Conservation (phyloP, 2,113 vertebrate genomes). For the Holacanthus passer region DNA sequence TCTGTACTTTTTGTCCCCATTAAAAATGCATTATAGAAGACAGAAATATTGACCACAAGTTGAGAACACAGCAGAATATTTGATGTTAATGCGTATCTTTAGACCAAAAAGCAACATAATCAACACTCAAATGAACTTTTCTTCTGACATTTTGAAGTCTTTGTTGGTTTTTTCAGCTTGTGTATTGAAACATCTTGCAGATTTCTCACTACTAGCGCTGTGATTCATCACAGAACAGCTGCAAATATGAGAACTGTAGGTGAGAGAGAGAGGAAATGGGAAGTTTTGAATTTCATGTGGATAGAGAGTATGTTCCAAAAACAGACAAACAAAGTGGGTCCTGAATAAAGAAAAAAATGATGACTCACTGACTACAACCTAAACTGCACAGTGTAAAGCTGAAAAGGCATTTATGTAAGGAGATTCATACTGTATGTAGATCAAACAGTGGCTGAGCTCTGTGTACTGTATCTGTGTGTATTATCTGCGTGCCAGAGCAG, state of each 20-base stretch:
- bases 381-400: not conserved
- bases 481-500: not conserved
- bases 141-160: not conserved
- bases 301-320: conserved; percentile 1
- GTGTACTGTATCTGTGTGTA: not conserved
- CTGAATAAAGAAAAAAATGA: not conserved
- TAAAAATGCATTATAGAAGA: not conserved
- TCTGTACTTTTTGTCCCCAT: not conserved
- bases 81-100: not conserved
- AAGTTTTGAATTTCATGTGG: not conserved
- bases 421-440: not conserved
- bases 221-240: not conserved
- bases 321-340: not conserved
- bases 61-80: not conserved
- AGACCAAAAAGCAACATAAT: not conserved
- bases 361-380: not conserved
- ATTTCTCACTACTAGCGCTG: not conserved
- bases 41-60: not conserved
- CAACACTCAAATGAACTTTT: not conserved
- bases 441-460: not conserved
- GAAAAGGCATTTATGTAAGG: not conserved
- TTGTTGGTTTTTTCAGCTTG: not conserved
- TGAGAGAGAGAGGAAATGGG: not conserved
- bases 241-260: not conserved
- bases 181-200: not conserved